Evolutionary conservation across 1,140 invertebrate species (phyloP), one percentile per base, ranked within the genome.

Genomic region (Teleopsis dalmanni): DNA sequence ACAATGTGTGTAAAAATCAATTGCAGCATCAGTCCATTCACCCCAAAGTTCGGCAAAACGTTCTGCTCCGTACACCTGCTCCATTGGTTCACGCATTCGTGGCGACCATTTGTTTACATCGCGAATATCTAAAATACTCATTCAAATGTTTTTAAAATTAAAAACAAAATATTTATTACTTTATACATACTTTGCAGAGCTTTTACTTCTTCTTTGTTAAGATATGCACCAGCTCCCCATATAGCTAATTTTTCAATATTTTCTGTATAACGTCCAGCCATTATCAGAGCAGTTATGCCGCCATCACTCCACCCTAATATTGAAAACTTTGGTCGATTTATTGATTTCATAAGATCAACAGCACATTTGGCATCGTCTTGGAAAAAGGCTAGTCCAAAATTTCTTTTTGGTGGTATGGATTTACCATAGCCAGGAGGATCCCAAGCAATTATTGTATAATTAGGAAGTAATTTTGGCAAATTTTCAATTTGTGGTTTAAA

Each of bases 281-380:
- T 52, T 4, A 91, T 81, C 35, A 93, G 72, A 5, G 78, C 81
- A 7, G 84, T 82, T 29, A 87, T 89, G 3, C 86, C 91, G 35
- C 91, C 91, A 73, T 93, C 89, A 72, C 87, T 91, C 88, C 90
- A 95, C 0, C 91, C 91, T 22, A 93, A 50, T 1, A 93, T 55
- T 0, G 87, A 91, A 73, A 82, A 91, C 57, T 82, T 82, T 1
- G 73, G 57, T 29, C 82, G 74, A n/a, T 79, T 76, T 16, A 91
- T 60, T 27, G 69, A 71, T 73, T 83, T 77, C 84, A 91, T 88
- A 22, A 94, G 72, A 49, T 80, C 65, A 48, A 77, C 68, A 9
- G 84, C 88, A 45, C 71, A 69, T 36, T 79, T 70, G 14, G 90
- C 89, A 76, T 95, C 91, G 55, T 77, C 77, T 35, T 83, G 73